phyloP scores from a whole-genome alignment of 2,113 vertebrate species.

The Paratilapia polleni region DNA sequence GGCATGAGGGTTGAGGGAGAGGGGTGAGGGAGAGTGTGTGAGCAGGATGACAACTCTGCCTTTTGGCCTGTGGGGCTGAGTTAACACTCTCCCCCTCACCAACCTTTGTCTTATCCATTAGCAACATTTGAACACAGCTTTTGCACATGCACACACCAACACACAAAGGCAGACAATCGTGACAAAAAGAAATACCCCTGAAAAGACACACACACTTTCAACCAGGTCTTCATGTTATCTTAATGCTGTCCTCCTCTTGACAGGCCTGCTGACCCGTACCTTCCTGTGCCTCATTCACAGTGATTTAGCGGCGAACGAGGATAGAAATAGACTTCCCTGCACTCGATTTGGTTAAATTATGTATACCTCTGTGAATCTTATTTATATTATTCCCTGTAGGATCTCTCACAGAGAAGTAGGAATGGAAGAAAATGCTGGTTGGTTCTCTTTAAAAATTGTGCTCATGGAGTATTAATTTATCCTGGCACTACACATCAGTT shows the following conservation, averaged over 20 bases:
- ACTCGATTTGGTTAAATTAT: constrained; percentile 69
- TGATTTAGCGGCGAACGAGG: constrained; percentile 43
- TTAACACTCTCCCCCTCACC: constrained; percentile 29
- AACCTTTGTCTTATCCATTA: constrained; percentile 50
- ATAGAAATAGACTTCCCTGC: constrained; percentile 56
- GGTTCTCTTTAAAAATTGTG: constrained; percentile 35
- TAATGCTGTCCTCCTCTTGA: constrained; percentile 43
- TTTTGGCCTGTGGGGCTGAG: constrained; percentile 36
- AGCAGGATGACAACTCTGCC: constrained; percentile 54
- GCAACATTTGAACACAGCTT: constrained; percentile 33
- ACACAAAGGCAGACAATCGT: background rate
- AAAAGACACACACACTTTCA: background rate
- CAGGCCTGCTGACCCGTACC: constrained; percentile 38
- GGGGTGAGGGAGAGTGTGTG: constrained; percentile 40
- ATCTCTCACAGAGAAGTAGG: constrained; percentile 21
- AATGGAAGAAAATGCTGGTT: constrained; percentile 15
- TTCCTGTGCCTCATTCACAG: constrained; percentile 48
- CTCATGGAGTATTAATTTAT: constrained; percentile 33
- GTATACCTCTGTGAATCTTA: constrained; percentile 63
- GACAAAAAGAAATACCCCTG: background rate
- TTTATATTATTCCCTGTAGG: constrained; percentile 63
- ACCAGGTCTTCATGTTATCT: constrained; percentile 38
- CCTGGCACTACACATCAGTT: background rate
- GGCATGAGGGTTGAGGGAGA: background rate
- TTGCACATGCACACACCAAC: constrained; percentile 21